Evolutionary conservation across 64 coral and sea anemone genomes (phyloP).

Genomic region (Anthopleura sola): DNA sequence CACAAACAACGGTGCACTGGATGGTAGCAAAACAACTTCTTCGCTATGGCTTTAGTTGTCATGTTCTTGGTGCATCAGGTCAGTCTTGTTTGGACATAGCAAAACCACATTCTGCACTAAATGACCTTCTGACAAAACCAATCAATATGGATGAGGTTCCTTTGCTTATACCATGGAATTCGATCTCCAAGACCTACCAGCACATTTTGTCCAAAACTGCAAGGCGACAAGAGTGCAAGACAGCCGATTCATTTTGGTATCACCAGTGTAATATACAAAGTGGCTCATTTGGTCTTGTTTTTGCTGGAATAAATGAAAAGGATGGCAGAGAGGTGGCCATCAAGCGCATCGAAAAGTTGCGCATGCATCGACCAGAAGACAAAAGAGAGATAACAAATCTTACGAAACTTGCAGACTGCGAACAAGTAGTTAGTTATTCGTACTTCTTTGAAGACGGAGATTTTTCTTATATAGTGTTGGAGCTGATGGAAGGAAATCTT

Average conservation of each 20-base stretch:
- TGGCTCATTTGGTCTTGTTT: conserved; percentile 43
- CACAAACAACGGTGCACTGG: neutral
- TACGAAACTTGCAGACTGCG: too few species aligned
- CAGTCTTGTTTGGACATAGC: neutral
- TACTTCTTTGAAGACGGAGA: too few species aligned
- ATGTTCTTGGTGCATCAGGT: neutral
- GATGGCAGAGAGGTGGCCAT: too few species aligned
- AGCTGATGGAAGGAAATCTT: conserved; percentile 72
- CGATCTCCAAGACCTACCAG: conserved; percentile 24
- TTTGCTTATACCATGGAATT: conserved; percentile 30
- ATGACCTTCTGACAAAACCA: neutral
- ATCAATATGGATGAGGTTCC: neutral
- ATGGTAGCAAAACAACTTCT: neutral
- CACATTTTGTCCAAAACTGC: conserved; percentile 14
- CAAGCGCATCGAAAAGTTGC: too few species aligned
- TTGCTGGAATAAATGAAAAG: conserved; percentile 45
- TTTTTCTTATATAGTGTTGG: conserved; percentile 59
- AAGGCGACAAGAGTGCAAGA: conserved; percentile 6
- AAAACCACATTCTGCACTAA: neutral
- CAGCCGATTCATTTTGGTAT: conserved; percentile 28
- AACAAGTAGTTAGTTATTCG: too few species aligned
- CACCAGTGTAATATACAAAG: conserved; percentile 29
- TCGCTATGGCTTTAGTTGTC: neutral
- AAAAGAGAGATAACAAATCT: too few species aligned
- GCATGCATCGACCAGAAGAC: too few species aligned